Base-by-base conservation (phyloP, 1,140 invertebrate species). In the Scaptodrosophila lebanonensis region DNA sequence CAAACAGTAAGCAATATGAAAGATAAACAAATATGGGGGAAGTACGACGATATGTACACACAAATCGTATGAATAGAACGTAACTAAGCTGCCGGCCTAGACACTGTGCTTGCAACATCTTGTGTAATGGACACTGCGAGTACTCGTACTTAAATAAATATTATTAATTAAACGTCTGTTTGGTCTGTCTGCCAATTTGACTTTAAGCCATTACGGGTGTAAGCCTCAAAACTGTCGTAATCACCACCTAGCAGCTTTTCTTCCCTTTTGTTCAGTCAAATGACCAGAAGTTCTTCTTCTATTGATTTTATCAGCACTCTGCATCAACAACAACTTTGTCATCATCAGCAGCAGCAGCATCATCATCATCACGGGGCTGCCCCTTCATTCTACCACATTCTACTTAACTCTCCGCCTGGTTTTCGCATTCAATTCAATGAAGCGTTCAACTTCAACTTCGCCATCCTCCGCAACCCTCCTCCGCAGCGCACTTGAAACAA, bases 341-440 rank as follows among this genome's bases (percentile, higher is more conserved):
- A 11, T 51, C 25, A 11, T 15, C 7, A 30, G 17, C 35, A 13
- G 5, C 11, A 38, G 2, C 15, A 11, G 5, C 12, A n/a, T 33
- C 12, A 13, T 13, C 12, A 3, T 33, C 32, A 33, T 5, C 3
- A 33, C 8, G 5, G 3, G 12, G n/a, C n/a, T n/a, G n/a, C n/a
- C n/a, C n/a, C n/a, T n/a, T n/a, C n/a, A n/a, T n/a, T n/a, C n/a
- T n/a, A n/a, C n/a, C n/a, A n/a, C n/a, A n/a, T n/a, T n/a, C n/a
- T n/a, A n/a, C n/a, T n/a, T n/a, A n/a, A n/a, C n/a, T n/a, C 6
- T 33, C 32, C 8, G 32, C 12, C 32, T n/a, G 22, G 6, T 33
- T 17, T 49, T 33, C 54, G 29, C 36, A 73, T 82, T 73, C 69
- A 59, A 79, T 79, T 79, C 75, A 82, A 79, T 79, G 56, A 69